Evolutionary conservation across 1,140 invertebrate species (phyloP), one percentile per base, ranked within the genome.

Genomic region (Drosophila kanapiae): DNA sequence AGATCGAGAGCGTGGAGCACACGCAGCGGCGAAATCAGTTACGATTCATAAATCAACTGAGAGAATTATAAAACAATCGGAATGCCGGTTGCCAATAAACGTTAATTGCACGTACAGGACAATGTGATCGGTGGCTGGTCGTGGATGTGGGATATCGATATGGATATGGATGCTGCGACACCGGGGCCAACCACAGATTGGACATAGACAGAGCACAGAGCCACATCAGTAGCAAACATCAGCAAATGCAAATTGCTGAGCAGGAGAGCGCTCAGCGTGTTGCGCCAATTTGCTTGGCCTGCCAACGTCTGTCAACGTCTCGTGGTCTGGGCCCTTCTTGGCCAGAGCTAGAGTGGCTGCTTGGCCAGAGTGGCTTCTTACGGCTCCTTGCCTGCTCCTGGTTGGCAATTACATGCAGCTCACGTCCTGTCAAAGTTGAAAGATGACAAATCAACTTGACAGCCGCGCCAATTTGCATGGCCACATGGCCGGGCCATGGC

Each of bases 371-470:
- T 75, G 42, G 72, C 54, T 49, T 7, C 48, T 38, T 56, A n/a
- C n/a, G 61, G 65, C 58, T 45, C 16, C 57, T 40, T 57, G 54
- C 45, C 68, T 53, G 71, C 35, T 56, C 71, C 74, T 56, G 38
- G 53, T 63, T 58, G 79, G 80, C 84, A 88, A 87, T 87, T 87
- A 87, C 84, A 88, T 83, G 84, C 84, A 75, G 59, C 84, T 87
- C 83, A 87, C 83, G 83, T 87, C 80, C 83, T 87, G 83, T 87
- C 84, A 87, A 88, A 90, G 84, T 90, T 87, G 85, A 87, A 87
- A 87, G 84, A 87, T 87, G 84, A 87, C 84, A 87, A 87, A 87
- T 87, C 85, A 87, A 87, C 84, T 87, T 87, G 84, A 87, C 84
- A 87, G 84, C 85, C 60, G 80, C 64, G 72, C 83, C 84, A 87